Percentiles rank a stretch among this genome's conserved stretches.
These are phyloP conservation scores for Leistus spinibarbis DNA, from an alignment of 2,888 invertebrate genomes.

Conservation along the genomic window DNA sequence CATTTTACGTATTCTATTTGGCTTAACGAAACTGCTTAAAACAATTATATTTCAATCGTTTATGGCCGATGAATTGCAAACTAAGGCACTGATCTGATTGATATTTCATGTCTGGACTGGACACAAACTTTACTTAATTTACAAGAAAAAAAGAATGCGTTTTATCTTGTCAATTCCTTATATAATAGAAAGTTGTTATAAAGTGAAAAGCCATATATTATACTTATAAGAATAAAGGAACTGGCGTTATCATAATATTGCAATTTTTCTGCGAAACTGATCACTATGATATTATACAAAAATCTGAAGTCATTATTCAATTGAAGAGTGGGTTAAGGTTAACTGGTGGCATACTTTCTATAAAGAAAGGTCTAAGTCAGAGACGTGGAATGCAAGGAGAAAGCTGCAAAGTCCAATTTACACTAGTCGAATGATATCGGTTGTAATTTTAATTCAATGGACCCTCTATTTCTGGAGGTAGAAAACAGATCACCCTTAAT, in stretches of 20 bases:
- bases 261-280: not conserved
- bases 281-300: slow-evolving; percentile 4
- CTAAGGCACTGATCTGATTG: too few species aligned
- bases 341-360: slow-evolving; percentile 55
- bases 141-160: too few species aligned
- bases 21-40: not conserved
- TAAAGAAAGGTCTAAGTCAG: slow-evolving; percentile 57
- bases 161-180: too few species aligned
- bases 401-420: slow-evolving; percentile 49
- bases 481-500: too few species aligned
- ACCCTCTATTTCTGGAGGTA: too few species aligned
- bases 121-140: too few species aligned
- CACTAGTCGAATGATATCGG: slow-evolving; percentile 40
- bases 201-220: too few species aligned
- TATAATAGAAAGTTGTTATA: too few species aligned
- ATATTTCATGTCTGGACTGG: too few species aligned
- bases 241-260: not conserved
- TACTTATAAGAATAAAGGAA: too few species aligned
- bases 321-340: slow-evolving; percentile 54
- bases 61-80: too few species aligned
- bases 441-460: too few species aligned
- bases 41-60: not conserved
- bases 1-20: not conserved
- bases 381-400: slow-evolving; percentile 53
- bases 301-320: not conserved